Conservation (phyloP, 2,113 vertebrate genomes). For the Dasyprocta punctata region DNA sequence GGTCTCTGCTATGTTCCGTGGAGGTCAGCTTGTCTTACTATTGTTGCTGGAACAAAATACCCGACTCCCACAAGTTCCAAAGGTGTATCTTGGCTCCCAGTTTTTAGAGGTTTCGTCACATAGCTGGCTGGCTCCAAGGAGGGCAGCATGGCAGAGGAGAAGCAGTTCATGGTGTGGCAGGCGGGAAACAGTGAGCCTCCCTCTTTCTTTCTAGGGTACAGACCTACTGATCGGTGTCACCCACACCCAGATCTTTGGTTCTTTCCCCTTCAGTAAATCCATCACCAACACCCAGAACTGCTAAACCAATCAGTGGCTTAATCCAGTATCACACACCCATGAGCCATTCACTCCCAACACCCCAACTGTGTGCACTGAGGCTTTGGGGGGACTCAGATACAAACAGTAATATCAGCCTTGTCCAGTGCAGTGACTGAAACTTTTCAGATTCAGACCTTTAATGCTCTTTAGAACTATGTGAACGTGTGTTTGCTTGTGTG, state of each 20-base stretch:
- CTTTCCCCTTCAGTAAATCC: neutral
- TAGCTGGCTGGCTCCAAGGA: neutral
- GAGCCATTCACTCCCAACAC: neutral
- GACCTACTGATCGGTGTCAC: neutral
- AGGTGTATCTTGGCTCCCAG: neutral
- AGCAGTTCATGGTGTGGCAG: neutral
- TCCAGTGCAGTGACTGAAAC: neutral
- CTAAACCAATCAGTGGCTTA: neutral
- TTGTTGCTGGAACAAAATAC: neutral
- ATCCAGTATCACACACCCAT: neutral
- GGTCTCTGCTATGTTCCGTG: neutral
- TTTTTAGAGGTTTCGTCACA: neutral
- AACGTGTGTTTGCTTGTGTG: neutral
- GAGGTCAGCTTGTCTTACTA: neutral
- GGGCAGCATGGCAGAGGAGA: neutral
- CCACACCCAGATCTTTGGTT: neutral
- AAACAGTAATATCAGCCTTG: neutral
- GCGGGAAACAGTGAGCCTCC: neutral
- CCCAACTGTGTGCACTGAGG: too few relatives aligned
- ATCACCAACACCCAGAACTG: neutral
- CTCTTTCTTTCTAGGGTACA: neutral
- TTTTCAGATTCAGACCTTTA: neutral
- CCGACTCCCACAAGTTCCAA: neutral
- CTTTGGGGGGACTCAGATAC: neutral
- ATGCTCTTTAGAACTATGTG: constrained; percentile 9